Conservation (phyloP, 1,140 invertebrate genomes). For the Anastatus disparis region DNA sequence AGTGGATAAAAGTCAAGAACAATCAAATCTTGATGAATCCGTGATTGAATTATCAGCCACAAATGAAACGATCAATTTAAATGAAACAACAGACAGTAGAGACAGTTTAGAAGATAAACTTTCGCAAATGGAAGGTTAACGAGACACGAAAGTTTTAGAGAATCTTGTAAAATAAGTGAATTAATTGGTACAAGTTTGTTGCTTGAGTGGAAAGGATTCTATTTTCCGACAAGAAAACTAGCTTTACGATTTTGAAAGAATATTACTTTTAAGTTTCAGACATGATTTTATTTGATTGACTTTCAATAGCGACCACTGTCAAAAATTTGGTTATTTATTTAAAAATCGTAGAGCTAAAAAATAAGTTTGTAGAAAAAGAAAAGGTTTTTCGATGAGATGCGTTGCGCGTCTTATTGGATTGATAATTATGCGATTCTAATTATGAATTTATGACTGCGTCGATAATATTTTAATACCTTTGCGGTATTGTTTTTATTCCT, state of each 20-base stretch:
- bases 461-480: slow-evolving; percentile 5
- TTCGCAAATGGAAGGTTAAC: slow-evolving; percentile 63
- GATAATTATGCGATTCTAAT: not conserved
- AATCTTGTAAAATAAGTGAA: slow-evolving; percentile 27
- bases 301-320: too few species aligned
- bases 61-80: slow-evolving; percentile 57
- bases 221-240: not conserved
- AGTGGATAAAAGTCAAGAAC: slow-evolving; percentile 40
- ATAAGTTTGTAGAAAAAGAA: not conserved
- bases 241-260: slow-evolving; percentile 2
- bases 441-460: not conserved
- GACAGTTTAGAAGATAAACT: slow-evolving; percentile 65
- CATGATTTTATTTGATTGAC: too few species aligned
- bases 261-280: too few species aligned
- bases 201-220: too few species aligned
- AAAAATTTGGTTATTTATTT: not conserved
- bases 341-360: slow-evolving; percentile 10
- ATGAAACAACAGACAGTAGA: slow-evolving; percentile 61
- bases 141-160: not conserved
- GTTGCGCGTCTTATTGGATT: not conserved
- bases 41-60: slow-evolving; percentile 52
- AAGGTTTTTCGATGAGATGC: not conserved
- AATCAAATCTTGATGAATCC: slow-evolving; percentile 44
- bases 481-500: slow-evolving; percentile 8
- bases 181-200: too few species aligned